Base-by-base conservation (phyloP, 1,140 invertebrate genomes). In the Apolygus lucorum region DNA sequence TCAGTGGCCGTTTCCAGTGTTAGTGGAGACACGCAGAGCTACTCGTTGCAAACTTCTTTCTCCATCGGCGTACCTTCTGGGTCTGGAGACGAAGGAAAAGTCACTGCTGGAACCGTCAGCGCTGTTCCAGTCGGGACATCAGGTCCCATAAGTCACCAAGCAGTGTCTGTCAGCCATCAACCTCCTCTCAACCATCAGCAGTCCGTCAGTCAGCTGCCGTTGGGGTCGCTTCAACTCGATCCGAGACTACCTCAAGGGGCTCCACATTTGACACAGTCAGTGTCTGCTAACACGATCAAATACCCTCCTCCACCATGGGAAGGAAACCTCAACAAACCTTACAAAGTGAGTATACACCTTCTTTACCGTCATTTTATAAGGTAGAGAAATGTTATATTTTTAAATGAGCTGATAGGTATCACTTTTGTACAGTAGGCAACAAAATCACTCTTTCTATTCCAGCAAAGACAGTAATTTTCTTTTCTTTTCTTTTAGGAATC, bases 31-130 rank as follows among this genome's bases (percentile, higher is more conserved):
- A 75, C 71, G 65, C 74, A 74, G 24, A 76, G 74, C 63, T 76
- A 76, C 34, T 75, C 75, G 2, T 71, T 76, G 2, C 75, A 76
- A 70, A 76, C 75, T 28, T 76, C 75, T 28, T 75, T 76, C 65
- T 74, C 74, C 1, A 76, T 76, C 29, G 75, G 75, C 11, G 66
- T 72, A 13, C 73, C 73, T 21, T 52, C 70, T 8, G 59, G 66
- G 13, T 70, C 72, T 22, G 68, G 68, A n/a, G 14, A 17, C 17
- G 63, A 59, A 28, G 63, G 29, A 1, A 70, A 72, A 70, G 69
- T 70, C 28, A 70, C 28, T 24, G 26, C 68, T 17, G 54, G 54
- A 11, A 59, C 54, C 4, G 54, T 59, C 11, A 59, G 54, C 22
- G 22, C 11, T 59, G 54, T 59, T 59, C 54, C 54, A 11, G 4